Percentiles rank a stretch among this genome's conserved stretches.
These are phyloP conservation scores for Columba guinea DNA, from an alignment of 2,797 vertebrate genomes.

Conservation along the genomic window DNA sequence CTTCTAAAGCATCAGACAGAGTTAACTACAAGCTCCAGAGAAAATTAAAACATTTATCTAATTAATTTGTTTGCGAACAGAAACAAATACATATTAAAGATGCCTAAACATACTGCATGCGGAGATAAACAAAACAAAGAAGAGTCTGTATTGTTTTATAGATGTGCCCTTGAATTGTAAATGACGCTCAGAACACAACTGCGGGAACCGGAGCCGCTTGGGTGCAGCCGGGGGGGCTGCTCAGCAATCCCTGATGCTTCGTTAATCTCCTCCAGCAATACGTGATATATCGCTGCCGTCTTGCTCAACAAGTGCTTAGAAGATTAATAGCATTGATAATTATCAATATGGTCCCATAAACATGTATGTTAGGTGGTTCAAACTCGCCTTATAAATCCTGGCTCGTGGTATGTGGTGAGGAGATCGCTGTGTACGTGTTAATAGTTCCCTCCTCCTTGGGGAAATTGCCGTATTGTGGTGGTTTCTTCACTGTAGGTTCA, in stretches of 20 bases:
- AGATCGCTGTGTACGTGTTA: not conserved
- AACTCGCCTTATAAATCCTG: not conserved
- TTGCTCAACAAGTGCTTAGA: not conserved
- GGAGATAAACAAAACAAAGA: not conserved
- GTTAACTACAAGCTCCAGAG: not conserved
- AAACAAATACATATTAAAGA: not conserved
- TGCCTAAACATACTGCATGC: accelerated
- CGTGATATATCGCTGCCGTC: not conserved
- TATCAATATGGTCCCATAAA: constrained; percentile 46
- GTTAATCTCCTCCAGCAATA: constrained; percentile 2
- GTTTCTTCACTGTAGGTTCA: not conserved
- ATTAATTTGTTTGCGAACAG: not conserved
- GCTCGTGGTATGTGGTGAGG: not conserved
- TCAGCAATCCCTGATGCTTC: not conserved
- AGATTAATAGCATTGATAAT: constrained; percentile 61
- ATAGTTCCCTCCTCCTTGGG: not conserved
- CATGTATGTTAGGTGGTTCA: not conserved
- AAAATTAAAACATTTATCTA: not conserved
- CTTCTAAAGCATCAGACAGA: not conserved
- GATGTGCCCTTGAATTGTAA: not conserved
- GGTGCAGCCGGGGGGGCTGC: not conserved
- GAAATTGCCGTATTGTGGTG: not conserved
- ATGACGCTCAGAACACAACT: not conserved
- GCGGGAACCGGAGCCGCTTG: not conserved
- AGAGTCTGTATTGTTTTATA: not conserved